Percentiles rank a stretch among this genome's conserved stretches.
Conservation (phyloP, 37 sponge, comb jelly and placozoan genomes). For the Eunapius fragilis region DNA sequence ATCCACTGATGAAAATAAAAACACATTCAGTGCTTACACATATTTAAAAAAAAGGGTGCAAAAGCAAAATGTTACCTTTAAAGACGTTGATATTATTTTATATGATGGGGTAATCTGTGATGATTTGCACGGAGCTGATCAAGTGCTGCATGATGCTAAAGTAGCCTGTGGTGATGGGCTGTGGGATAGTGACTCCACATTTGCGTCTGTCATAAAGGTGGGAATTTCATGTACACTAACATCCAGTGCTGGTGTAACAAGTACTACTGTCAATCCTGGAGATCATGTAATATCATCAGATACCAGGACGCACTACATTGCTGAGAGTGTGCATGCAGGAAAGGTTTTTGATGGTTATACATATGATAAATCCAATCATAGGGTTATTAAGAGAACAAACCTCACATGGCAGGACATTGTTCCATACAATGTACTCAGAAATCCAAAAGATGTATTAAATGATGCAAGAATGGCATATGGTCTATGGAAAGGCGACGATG, state of each 20-base stretch:
- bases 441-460: neutral
- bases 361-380: neutral
- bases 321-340: neutral
- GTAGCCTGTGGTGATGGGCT: neutral
- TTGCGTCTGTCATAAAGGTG: neutral
- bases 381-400: neutral
- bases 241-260: neutral
- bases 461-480: neutral
- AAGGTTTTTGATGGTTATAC: neutral
- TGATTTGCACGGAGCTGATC: neutral
- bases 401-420: neutral
- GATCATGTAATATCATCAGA: neutral
- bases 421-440: neutral
- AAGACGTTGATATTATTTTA: neutral
- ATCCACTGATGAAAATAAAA: neutral
- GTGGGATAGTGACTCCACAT: neutral
- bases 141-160: neutral
- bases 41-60: neutral
- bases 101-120: neutral
- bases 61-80: neutral
- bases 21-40: constrained; percentile 13
- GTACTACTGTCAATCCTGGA: neutral
- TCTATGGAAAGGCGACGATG: neutral
- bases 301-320: neutral
- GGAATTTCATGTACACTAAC: neutral